phyloP scores from a whole-genome alignment of 2,113 vertebrate species.

The Oxyruncus cristatus region DNA sequence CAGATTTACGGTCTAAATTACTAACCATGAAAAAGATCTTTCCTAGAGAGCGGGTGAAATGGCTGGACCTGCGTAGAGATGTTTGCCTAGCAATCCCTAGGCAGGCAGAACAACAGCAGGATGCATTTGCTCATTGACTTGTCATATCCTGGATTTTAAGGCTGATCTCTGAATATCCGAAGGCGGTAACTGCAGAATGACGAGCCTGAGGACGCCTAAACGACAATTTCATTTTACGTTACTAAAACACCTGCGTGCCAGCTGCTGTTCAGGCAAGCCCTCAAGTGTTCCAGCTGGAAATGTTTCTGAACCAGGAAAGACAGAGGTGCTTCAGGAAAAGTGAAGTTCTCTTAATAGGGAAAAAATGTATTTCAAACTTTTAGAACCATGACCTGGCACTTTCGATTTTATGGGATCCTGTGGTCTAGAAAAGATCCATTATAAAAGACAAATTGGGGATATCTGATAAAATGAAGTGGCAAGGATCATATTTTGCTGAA shows the following conservation, averaged over 20 bases:
- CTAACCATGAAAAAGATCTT: background rate
- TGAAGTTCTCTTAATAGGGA: background rate
- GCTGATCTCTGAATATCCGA: background rate
- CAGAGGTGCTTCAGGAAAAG: background rate
- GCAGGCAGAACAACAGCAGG: background rate
- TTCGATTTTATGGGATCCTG: background rate
- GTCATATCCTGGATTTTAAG: background rate
- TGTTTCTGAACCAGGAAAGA: background rate
- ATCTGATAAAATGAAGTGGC: background rate
- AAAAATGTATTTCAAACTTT: background rate
- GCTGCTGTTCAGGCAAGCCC: background rate
- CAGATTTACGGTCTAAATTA: slow-evolving; percentile 32
- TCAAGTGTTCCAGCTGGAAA: background rate
- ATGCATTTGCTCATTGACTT: background rate
- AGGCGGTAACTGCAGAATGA: background rate
- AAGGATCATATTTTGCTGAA: background rate
- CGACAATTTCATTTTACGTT: background rate
- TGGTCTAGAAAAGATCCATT: background rate
- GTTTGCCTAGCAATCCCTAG: background rate
- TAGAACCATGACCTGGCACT: background rate
- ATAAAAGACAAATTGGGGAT: background rate
- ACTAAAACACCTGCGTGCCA: background rate
- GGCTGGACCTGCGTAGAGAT: background rate
- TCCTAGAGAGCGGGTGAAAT: background rate
- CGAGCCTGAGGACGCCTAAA: background rate